These are phyloP conservation scores for Taurulus bubalis DNA, from an alignment of 2,113 vertebrate species.

Conservation along the genomic window DNA sequence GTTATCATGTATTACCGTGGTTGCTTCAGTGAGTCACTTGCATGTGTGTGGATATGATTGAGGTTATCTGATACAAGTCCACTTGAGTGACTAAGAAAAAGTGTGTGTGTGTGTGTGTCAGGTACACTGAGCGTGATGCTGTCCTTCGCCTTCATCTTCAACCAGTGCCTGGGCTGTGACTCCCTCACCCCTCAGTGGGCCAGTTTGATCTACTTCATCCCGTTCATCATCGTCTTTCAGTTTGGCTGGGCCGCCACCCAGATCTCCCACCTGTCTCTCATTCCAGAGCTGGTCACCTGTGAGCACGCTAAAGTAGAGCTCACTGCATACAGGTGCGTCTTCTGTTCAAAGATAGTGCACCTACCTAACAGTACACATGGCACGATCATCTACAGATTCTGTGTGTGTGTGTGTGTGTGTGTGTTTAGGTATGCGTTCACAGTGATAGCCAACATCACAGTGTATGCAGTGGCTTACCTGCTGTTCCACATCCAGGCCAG, in stretches of 20 bases:
- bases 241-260: constrained; percentile 96
- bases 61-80: too few relatives aligned
- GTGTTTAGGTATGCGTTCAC: constrained; percentile 93
- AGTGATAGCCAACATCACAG: constrained; percentile 92
- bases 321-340: constrained; percentile 91
- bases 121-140: constrained; percentile 90
- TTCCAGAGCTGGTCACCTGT: constrained; percentile 90
- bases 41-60: too few relatives aligned
- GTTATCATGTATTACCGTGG: background rate
- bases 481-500: constrained; percentile 87
- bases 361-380: background rate
- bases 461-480: constrained; percentile 89
- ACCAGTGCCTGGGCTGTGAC: constrained; percentile 88
- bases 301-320: constrained; percentile 95
- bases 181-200: constrained; percentile 87
- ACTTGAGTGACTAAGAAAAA: too few relatives aligned
- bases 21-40: background rate
- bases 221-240: constrained; percentile 94
- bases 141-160: constrained; percentile 96
- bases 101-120: constrained; percentile 67
- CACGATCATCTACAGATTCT: background rate
- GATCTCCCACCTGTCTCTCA: constrained; percentile 95
- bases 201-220: constrained; percentile 89
- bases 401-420: constrained; percentile 26
- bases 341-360: background rate